Evolutionary conservation across 2,113 vertebrate genomes (phyloP).

Genomic region (Galemys pyrenaicus): DNA sequence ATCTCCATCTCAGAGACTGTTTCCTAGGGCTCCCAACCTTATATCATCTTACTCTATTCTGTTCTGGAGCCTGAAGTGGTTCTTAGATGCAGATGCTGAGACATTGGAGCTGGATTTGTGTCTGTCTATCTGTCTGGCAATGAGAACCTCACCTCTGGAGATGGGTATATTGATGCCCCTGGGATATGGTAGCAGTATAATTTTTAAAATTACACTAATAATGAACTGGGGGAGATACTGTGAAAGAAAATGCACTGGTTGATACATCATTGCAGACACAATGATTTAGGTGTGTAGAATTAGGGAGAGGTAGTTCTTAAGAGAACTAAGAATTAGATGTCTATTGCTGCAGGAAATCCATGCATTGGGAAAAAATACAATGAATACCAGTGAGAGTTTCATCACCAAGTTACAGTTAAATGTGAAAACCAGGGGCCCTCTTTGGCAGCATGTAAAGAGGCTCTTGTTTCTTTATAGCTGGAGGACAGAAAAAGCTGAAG

Average conservation of each 20-base stretch:
- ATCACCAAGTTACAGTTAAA: neutral
- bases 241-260: neutral
- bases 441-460: neutral
- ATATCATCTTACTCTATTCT: neutral
- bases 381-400: neutral
- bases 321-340: constrained; percentile 11
- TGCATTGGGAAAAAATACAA: neutral
- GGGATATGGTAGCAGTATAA: neutral
- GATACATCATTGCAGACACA: neutral
- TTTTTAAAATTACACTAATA: neutral
- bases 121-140: neutral
- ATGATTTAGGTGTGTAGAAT: neutral
- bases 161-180: neutral
- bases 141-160: neutral
- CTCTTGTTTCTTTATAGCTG: neutral
- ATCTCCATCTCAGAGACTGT: neutral
- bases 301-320: neutral
- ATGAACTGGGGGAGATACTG: neutral
- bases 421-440: neutral
- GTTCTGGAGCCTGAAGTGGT: neutral
- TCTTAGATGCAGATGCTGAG: neutral
- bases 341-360: neutral
- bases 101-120: neutral
- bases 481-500: neutral
- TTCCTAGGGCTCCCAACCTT: neutral